phyloP scores from a whole-genome alignment of 2,797 vertebrate species.

The Brotula barbata region DNA sequence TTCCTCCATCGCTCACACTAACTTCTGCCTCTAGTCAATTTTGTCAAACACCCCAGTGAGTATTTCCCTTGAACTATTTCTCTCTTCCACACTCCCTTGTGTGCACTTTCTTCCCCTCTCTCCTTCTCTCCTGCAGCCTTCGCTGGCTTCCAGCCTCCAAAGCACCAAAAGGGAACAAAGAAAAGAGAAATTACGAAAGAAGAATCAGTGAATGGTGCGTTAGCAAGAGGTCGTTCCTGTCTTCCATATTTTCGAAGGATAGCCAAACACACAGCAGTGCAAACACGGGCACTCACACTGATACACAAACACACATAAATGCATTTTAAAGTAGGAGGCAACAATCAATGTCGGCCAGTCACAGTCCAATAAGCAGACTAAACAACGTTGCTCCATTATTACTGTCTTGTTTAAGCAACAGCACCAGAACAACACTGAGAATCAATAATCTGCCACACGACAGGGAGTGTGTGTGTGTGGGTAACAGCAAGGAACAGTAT shows the following conservation, averaged over 20 bases:
- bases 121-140: slow-evolving; percentile 3
- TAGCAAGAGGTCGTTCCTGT: slow-evolving; percentile 3
- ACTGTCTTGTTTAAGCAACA: slow-evolving; percentile 76
- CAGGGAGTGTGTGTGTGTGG: slow-evolving; percentile 27
- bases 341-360: slow-evolving; percentile 71
- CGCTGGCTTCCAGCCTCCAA: slow-evolving; percentile 14
- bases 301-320: slow-evolving; percentile 19
- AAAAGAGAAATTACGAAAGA: slow-evolving; percentile 19
- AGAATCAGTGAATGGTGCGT: not conserved
- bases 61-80: slow-evolving; percentile 24
- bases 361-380: slow-evolving; percentile 74
- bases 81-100: not conserved
- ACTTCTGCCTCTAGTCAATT: slow-evolving; percentile 11
- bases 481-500: not conserved
- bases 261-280: slow-evolving; percentile 7
- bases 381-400: slow-evolving; percentile 75
- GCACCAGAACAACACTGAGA: slow-evolving; percentile 62
- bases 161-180: slow-evolving; percentile 3
- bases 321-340: slow-evolving; percentile 53
- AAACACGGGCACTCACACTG: slow-evolving; percentile 15
- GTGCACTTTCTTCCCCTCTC: not conserved
- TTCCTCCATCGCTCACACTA: not conserved
- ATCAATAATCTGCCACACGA: slow-evolving; percentile 65
- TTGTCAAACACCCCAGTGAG: slow-evolving; percentile 27
- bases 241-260: slow-evolving; percentile 12